Conservation (phyloP, 2,888 invertebrate genomes). For the Leistus spinibarbis region DNA sequence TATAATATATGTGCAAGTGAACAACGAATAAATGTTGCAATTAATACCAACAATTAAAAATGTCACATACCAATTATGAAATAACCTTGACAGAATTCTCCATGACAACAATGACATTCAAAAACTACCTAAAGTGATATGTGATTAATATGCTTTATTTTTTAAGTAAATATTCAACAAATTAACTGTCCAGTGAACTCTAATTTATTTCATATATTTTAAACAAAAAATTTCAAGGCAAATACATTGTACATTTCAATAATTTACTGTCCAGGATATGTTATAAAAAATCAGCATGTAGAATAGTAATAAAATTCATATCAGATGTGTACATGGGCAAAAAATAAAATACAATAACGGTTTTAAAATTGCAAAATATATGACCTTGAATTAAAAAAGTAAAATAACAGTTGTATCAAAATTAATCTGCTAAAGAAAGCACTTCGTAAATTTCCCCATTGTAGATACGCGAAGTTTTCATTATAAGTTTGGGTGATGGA, state of each 20-base stretch:
- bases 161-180: background rate
- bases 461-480: background rate
- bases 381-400: background rate
- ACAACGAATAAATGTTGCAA: background rate
- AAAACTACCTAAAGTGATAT: too few relatives aligned
- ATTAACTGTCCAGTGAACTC: background rate
- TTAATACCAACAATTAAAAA: background rate
- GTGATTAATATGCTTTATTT: background rate
- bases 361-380: background rate
- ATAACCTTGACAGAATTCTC: background rate
- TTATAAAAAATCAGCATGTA: background rate
- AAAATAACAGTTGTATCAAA: background rate
- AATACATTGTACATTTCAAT: background rate
- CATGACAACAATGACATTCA: background rate
- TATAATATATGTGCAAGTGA: background rate
- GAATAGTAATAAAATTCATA: background rate
- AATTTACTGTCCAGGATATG: background rate
- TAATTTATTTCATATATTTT: too few relatives aligned
- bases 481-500: background rate
- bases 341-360: background rate
- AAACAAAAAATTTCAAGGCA: background rate
- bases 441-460: background rate
- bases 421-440: background rate
- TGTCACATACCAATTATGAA: background rate
- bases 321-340: background rate